phyloP scores from a whole-genome alignment of 2,888 invertebrate species.

The Teinopalpus imperialis region DNA sequence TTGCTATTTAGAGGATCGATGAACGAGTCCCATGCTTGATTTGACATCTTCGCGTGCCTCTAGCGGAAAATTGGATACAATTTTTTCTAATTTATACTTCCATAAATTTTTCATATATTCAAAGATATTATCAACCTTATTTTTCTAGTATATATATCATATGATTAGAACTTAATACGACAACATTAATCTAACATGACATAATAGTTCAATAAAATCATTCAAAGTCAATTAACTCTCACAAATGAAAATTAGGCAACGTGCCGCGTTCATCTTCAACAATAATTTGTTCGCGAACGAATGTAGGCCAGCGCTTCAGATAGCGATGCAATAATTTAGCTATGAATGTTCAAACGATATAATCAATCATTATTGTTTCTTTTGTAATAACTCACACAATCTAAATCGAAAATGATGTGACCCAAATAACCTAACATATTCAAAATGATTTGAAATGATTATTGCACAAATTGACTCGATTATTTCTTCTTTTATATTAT shows the following conservation, averaged over 20 bases:
- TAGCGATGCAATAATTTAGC: constrained; percentile 38
- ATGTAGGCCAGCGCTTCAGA: constrained; percentile 58
- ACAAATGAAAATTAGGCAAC: constrained; percentile 37
- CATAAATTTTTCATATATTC: no score
- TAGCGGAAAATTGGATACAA: constrained; percentile 27
- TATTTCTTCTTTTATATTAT: no score
- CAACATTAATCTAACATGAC: no score
- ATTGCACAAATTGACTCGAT: no score
- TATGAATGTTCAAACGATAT: constrained; percentile 31
- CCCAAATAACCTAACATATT: no score
- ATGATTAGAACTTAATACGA: no score
- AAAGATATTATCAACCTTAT: no score
- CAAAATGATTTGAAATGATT: no score
- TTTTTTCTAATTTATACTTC: no score
- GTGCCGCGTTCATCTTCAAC: constrained; percentile 43
- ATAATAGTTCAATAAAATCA: no score
- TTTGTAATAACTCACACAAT: background rate
- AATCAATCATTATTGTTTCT: constrained; percentile 26
- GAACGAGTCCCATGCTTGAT: constrained; percentile 36
- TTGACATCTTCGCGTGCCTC: constrained; percentile 30
- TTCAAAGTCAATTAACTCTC: no score
- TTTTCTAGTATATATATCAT: no score
- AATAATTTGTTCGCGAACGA: constrained; percentile 50
- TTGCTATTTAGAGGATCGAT: constrained; percentile 63
- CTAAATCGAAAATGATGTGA: background rate